phyloP scores from a whole-genome alignment of 2,113 vertebrate species.

The Porphyrio hochstetteri region DNA sequence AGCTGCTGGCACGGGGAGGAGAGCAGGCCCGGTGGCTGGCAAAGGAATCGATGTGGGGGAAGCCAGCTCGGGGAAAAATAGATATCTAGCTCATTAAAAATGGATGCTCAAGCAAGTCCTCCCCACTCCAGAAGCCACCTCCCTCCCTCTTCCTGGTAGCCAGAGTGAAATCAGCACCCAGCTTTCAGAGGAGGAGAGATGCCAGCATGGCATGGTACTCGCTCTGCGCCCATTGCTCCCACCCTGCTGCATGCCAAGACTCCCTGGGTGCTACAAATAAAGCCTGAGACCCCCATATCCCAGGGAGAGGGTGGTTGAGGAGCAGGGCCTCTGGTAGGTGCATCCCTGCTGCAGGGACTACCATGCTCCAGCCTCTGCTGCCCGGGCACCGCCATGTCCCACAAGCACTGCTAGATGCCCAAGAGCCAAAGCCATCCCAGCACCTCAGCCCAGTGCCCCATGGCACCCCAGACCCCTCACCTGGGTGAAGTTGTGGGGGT shows the following conservation, averaged over 20 bases:
- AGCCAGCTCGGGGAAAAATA: slow-evolving; percentile 69
- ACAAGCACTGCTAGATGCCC: accelerated
- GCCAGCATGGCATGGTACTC: not conserved
- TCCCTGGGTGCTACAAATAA: not conserved
- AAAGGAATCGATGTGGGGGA: slow-evolving; percentile 54
- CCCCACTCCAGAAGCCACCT: slow-evolving; percentile 51
- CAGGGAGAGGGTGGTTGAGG: not conserved
- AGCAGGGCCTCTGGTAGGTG: not conserved
- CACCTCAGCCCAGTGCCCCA: accelerated
- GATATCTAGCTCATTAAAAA: slow-evolving; percentile 67
- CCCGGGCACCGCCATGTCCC: not conserved
- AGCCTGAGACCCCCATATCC: accelerated
- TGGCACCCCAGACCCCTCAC: not conserved
- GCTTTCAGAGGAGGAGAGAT: slow-evolving; percentile 35
- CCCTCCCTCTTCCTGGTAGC: slow-evolving; percentile 63
- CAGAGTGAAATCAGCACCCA: slow-evolving; percentile 44
- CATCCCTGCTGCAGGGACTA: not conserved
- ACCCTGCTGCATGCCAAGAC: accelerated
- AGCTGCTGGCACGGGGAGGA: not conserved
- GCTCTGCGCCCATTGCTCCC: not conserved
- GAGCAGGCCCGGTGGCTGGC: not conserved
- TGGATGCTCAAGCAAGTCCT: slow-evolving; percentile 52
- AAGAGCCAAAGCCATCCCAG: not conserved
- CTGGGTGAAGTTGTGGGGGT: accelerated
- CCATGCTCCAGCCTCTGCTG: accelerated